phyloP scores from a whole-genome alignment of 2,113 vertebrate genomes.

The Sinocyclocheilus rhinocerous region DNA sequence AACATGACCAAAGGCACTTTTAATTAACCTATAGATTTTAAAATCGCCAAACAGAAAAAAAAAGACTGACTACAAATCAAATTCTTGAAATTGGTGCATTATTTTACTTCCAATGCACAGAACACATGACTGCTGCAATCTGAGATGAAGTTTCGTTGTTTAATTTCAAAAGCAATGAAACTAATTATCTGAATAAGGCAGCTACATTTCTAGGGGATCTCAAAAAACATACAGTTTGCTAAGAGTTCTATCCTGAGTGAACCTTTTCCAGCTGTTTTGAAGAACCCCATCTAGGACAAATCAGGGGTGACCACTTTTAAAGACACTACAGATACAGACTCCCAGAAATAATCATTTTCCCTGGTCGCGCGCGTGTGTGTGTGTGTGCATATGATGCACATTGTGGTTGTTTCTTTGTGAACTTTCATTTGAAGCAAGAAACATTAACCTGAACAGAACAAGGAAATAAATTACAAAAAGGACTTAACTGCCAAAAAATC shows the following conservation, averaged over 20 bases:
- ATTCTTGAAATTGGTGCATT: background rate
- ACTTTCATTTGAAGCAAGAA: background rate
- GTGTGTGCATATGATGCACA: conserved; percentile 11
- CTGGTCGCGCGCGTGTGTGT: background rate
- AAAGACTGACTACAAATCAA: too few relatives aligned
- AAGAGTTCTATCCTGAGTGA: conserved; percentile 28
- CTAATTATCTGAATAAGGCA: background rate
- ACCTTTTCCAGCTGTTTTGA: conserved; percentile 10
- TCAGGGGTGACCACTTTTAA: background rate
- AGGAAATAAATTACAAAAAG: conserved; percentile 41
- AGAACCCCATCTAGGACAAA: background rate
- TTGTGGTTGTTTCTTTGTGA: background rate
- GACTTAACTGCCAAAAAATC: conserved; percentile 16
- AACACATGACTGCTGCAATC: background rate
- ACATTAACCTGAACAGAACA: conserved; percentile 22
- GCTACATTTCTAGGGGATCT: conserved; percentile 4
- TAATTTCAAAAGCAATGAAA: background rate
- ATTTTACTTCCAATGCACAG: conserved; percentile 19
- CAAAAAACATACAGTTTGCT: background rate
- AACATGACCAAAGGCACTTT: conserved; percentile 26
- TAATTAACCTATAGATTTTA: background rate
- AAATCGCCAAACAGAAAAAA: background rate
- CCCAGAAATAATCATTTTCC: background rate
- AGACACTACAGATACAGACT: conserved; percentile 24
- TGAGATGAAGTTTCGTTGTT: background rate